Percentiles rank a stretch among this genome's conserved stretches.
phyloP scores from a whole-genome alignment of 1,140 invertebrate genomes.

The Idris sp. region DNA sequence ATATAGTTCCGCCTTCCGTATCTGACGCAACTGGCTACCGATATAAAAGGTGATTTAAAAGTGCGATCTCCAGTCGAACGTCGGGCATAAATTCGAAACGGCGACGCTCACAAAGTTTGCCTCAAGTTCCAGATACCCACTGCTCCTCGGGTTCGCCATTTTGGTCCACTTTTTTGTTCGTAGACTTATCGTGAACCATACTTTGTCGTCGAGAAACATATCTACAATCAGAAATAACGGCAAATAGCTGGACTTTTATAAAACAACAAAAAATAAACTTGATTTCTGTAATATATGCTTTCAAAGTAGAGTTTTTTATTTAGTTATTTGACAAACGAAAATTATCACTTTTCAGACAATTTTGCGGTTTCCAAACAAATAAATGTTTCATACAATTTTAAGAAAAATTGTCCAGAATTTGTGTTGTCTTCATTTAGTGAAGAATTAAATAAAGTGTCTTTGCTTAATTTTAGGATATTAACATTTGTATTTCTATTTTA shows the following conservation, averaged over 20 bases:
- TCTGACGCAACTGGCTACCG: conserved; percentile 43
- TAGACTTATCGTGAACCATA: conserved; percentile 25
- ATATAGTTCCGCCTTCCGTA: conserved; percentile 55
- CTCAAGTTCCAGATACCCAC: conserved; percentile 59
- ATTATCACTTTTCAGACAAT: too few relatives aligned
- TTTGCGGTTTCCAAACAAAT: too few relatives aligned
- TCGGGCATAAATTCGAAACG: conserved; percentile 66
- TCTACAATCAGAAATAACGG: conserved; percentile 37
- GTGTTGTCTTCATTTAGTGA: too few relatives aligned
- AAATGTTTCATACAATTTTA: too few relatives aligned
- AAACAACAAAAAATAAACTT: too few relatives aligned
- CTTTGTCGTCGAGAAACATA: conserved; percentile 11
- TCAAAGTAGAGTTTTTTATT: too few relatives aligned
- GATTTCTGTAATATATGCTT: too few relatives aligned
- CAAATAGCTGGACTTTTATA: conserved; percentile 18
- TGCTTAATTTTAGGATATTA: too few relatives aligned
- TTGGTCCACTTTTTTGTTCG: conserved; percentile 37
- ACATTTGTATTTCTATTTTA: too few relatives aligned
- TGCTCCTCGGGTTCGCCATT: conserved; percentile 31
- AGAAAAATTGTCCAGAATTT: too few relatives aligned
- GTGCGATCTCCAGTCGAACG: conserved; percentile 65
- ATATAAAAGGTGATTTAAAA: conserved; percentile 71
- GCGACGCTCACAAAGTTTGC: conserved; percentile 63
- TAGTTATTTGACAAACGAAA: too few relatives aligned
- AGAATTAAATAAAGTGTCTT: too few relatives aligned